Evolutionary conservation across 2,797 vertebrate genomes (phyloP).

Genomic region (Premnoplex brunnescens): DNA sequence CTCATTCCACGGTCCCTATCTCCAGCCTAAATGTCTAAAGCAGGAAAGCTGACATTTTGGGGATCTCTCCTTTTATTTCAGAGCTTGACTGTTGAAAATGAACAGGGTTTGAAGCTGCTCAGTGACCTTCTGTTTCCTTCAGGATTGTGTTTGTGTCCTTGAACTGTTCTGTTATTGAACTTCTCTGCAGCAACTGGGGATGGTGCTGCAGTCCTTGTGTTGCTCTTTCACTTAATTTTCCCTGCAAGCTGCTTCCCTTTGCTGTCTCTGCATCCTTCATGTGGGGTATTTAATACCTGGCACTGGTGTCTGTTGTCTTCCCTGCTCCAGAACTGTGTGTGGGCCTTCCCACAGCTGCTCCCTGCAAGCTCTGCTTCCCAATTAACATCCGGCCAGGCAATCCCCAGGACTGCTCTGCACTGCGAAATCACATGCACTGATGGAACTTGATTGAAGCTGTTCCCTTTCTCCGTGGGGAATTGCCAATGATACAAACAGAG

Average conservation of each 20-base stretch:
- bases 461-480: constrained; percentile 51
- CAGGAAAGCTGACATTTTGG: constrained; percentile 31
- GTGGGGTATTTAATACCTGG: constrained; percentile 23
- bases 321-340: constrained; percentile 14
- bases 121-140: constrained; percentile 77
- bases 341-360: constrained; percentile 65
- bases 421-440: constrained; percentile 74
- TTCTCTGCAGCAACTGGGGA: constrained; percentile 58
- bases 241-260: constrained; percentile 30
- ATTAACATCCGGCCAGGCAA: constrained; percentile 74
- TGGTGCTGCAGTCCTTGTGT: constrained; percentile 52
- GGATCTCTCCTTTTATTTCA: constrained; percentile 60
- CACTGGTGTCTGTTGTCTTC: constrained; percentile 13
- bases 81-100: constrained; percentile 41
- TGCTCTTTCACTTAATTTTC: constrained; percentile 46
- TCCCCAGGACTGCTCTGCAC: constrained; percentile 64
- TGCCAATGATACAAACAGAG: constrained; percentile 37
- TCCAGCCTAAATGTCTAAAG: constrained; percentile 67
- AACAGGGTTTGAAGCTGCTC: constrained; percentile 77
- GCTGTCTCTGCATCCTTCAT: background rate
- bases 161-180: constrained; percentile 73
- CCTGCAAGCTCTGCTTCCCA: constrained; percentile 71
- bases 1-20: constrained; percentile 3
- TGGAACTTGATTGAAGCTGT: constrained; percentile 73
- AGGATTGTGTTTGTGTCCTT: constrained; percentile 75